A percentile compares a stretch with the other conserved stretches of the same genome.
Conservation (phyloP, 2,888 invertebrate species). For the Octonoba sinensis region DNA sequence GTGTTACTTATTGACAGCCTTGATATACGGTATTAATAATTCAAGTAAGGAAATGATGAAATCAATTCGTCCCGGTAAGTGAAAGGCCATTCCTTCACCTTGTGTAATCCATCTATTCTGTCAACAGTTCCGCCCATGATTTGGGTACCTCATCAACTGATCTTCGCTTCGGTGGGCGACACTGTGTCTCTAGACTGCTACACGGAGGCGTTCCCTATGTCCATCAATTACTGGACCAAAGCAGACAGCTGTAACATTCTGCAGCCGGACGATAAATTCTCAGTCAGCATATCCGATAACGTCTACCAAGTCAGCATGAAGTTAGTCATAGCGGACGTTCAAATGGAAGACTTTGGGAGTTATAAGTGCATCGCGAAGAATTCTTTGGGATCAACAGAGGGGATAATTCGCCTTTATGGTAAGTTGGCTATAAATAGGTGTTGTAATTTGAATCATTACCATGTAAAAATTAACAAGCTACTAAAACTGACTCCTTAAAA, state of each 20-base stretch:
- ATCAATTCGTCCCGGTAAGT: too few relatives aligned
- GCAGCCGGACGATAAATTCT: slow-evolving; percentile 77
- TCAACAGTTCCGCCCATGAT: slow-evolving; percentile 85
- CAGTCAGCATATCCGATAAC: slow-evolving; percentile 63
- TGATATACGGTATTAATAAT: too few relatives aligned
- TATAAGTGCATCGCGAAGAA: slow-evolving; percentile 69
- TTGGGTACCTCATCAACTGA: slow-evolving; percentile 84
- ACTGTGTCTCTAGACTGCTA: slow-evolving; percentile 83
- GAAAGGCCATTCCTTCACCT: too few relatives aligned
- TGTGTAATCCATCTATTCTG: slow-evolving; percentile 63
- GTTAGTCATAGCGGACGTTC: slow-evolving; percentile 82
- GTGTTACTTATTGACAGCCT: too few relatives aligned
- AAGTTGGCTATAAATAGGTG: slow-evolving; percentile 11
- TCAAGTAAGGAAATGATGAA: too few relatives aligned
- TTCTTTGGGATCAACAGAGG: slow-evolving; percentile 68
- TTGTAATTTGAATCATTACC: too few relatives aligned
- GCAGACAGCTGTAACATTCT: slow-evolving; percentile 66
- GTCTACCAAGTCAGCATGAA: slow-evolving; percentile 90
- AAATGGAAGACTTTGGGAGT: slow-evolving; percentile 81
- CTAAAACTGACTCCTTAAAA: too few relatives aligned
- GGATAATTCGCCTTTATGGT: slow-evolving; percentile 67
- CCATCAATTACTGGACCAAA: slow-evolving; percentile 85
- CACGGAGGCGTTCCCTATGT: slow-evolving; percentile 89
- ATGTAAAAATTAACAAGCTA: too few relatives aligned
- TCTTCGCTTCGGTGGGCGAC: slow-evolving; percentile 83